A percentile compares a stretch with the other conserved stretches of the same genome.
Conservation (phyloP, 2,797 vertebrate species). For the Enteromius thamalakanensis region DNA sequence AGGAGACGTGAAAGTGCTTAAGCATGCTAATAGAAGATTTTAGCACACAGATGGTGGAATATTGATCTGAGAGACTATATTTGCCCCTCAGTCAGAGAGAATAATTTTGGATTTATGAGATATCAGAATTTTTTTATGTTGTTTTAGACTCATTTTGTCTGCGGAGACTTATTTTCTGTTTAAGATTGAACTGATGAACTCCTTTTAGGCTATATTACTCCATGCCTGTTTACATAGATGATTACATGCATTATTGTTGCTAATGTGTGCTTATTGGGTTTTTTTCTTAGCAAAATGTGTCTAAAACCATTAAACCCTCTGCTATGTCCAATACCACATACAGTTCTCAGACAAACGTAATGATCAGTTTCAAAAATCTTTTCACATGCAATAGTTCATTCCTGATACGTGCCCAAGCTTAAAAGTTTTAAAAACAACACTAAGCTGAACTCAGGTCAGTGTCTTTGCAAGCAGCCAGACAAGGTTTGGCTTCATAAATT, state of each 20-base stretch:
- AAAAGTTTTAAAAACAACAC: background rate
- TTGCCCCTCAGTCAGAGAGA: slow-evolving; percentile 21
- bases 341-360: background rate
- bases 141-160: slow-evolving; percentile 21
- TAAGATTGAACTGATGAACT: slow-evolving; percentile 7
- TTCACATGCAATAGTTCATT: background rate
- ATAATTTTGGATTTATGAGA: slow-evolving; percentile 21
- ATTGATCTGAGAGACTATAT: slow-evolving; percentile 48
- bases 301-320: background rate
- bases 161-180: background rate
- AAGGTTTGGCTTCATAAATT: background rate
- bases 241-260: background rate
- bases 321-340: background rate
- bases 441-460: background rate
- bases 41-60: slow-evolving; percentile 33
- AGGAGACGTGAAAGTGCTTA: slow-evolving; percentile 49
- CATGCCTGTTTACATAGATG: background rate
- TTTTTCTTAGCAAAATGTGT: background rate
- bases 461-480: slow-evolving; percentile 1
- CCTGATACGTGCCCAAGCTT: background rate
- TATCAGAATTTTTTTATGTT: background rate
- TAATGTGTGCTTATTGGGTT: background rate
- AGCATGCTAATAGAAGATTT: slow-evolving; percentile 28
- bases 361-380: background rate
- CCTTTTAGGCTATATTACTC: background rate